Base-by-base conservation (phyloP, 2,113 vertebrate species). In the Eleginops maclovinus region DNA sequence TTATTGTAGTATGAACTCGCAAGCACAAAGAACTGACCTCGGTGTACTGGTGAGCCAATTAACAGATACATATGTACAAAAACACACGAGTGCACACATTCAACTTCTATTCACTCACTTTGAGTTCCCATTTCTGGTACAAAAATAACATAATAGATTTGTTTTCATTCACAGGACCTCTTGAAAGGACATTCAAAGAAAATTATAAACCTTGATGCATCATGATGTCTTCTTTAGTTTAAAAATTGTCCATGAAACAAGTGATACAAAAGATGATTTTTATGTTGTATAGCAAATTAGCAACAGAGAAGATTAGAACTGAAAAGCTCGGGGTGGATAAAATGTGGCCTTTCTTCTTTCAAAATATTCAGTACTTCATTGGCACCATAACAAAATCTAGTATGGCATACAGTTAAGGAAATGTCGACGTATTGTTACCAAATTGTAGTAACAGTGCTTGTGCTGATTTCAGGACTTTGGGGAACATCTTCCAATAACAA, bases 11-110 rank as follows among this genome's bases (percentile, higher is more conserved):
- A 92, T 80, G 68, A 89, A 91, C 44, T 74, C 64, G 55, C 56
- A 82, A 89, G 77, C 79, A 91, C 82, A 79, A 76, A 61, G 53
- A 86, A 75, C 58, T 82, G 59, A 72, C 53, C 60, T 83, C 82
- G 83, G 44, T 51, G 61, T 80, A 79, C 54, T 70, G 24, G 19
- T 53, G 58, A 87, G 78, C 75, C 64, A 80, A 67, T 71, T 47
- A 79, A 92, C 81, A 75, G 49, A 87, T 83, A 92, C 78, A 88
- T 93, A 93, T 92, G 78, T 91, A 92, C 91, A 87, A 90, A 65
- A 89, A 91, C 60, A 88, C 59, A 85, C 75, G 85, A 60, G 58
- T 77, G 59, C 64, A 69, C 72, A 87, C 55, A 71, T 62, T 19
- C 53, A 53, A 55, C 66, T 59, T 59, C 60, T 75, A 53, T 67